Conservation (phyloP, 2,797 vertebrate species). For the Pygocentrus nattereri region DNA sequence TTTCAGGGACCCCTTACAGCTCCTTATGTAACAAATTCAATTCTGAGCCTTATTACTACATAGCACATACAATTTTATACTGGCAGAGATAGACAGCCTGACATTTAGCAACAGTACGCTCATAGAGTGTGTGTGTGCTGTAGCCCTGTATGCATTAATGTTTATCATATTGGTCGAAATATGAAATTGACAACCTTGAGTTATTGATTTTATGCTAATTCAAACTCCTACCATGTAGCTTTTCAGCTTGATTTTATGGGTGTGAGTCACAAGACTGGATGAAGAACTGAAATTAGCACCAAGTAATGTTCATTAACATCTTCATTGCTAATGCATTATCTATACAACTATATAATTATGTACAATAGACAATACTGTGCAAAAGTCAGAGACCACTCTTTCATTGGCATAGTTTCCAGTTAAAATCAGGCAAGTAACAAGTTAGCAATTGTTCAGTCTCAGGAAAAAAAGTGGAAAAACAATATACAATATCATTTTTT, state of each 20-base stretch:
- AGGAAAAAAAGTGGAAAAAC: too few relatives aligned
- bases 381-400: too few relatives aligned
- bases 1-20: slow-evolving; percentile 3
- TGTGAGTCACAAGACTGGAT: not conserved
- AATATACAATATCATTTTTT: too few relatives aligned
- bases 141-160: not conserved
- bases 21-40: slow-evolving; percentile 19
- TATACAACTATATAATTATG: not conserved
- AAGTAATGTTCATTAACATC: not conserved
- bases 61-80: not conserved
- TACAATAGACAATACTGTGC: too few relatives aligned
- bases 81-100: not conserved
- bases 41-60: slow-evolving; percentile 30
- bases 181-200: not conserved
- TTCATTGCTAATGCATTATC: not conserved
- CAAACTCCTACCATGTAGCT: not conserved
- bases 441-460: too few relatives aligned
- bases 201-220: slow-evolving; percentile 12
- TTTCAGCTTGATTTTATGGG: not conserved
- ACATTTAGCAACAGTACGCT: not conserved
- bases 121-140: not conserved
- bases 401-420: too few relatives aligned
- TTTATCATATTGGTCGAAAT: not conserved
- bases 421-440: too few relatives aligned
- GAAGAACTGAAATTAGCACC: not conserved